These are phyloP conservation scores for Odontocerum albicorne DNA, from an alignment of 2,888 invertebrate species.

Conservation along the genomic window DNA sequence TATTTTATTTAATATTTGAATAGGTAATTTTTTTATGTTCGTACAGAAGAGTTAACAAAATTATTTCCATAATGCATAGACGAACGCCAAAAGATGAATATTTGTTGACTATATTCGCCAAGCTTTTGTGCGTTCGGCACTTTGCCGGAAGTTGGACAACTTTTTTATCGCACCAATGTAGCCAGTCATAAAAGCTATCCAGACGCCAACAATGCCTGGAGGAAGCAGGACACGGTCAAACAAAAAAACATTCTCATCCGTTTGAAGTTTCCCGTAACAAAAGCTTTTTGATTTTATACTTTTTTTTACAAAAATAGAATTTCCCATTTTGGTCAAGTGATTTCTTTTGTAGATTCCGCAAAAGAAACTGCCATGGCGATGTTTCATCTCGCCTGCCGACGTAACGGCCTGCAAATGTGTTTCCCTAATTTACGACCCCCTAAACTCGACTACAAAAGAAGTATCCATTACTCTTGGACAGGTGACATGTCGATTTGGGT, in stretches of 20 bases:
- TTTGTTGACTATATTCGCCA: conserved; percentile 8
- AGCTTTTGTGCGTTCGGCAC: conserved; percentile 10
- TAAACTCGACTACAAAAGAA: conserved; percentile 26
- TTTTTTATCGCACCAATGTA: conserved; percentile 24
- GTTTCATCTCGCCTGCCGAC: conserved; percentile 30
- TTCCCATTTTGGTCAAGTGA: too few species aligned
- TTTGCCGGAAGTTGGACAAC: conserved; percentile 13
- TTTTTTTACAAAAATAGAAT: too few species aligned
- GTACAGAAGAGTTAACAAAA: not conserved
- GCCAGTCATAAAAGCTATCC: conserved; percentile 11
- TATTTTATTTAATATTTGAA: too few species aligned
- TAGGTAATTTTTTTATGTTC: too few species aligned
- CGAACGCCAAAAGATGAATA: conserved; percentile 7
- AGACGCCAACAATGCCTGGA: not conserved
- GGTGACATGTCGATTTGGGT: conserved; percentile 21
- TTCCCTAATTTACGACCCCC: conserved; percentile 32
- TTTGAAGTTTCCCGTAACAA: too few species aligned
- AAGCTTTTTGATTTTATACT: too few species aligned
- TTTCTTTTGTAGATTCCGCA: not conserved
- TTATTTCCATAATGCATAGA: conserved; percentile 1
- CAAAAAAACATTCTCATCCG: not conserved
- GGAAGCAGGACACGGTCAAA: not conserved
- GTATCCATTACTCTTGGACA: conserved; percentile 32
- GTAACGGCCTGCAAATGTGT: conserved; percentile 36
- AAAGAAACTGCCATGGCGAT: conserved; percentile 15